Base-by-base conservation (phyloP, 2,888 invertebrate genomes). In the Autographa gamma region DNA sequence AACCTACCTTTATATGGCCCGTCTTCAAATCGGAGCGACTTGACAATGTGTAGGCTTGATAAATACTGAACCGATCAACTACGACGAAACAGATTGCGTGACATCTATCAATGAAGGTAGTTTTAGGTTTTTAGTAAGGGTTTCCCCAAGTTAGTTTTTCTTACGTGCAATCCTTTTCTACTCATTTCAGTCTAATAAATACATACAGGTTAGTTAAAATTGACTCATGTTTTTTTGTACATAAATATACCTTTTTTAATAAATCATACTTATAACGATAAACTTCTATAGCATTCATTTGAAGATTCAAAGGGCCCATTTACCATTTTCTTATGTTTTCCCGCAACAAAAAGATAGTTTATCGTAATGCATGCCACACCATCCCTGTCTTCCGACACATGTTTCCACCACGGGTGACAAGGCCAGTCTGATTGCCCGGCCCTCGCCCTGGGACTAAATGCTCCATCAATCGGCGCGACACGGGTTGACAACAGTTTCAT, bases 41-140 rank as follows among this genome's bases (percentile, higher is more conserved):
- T 75, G 52, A 69, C 79, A 70, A 79, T 75, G 79, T 69, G 63
- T 68, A 54, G 65, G 63, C 43, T 56, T 79, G 62, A 81, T 66
- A 81, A 74, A 79, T 73, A 2, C 69, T 67, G 65, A 65, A 60
- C 65, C 72, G 72, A 69, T 79, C 72, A 81, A 73, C 65, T 54
- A 60, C 65, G 43, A 58, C 48, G 68, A 69, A 67, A 76, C 65
- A 79, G 63, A 80, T 80, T 70, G 75, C 72, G 13, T 18, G 56
- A 66, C 80, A 80, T 80, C 65, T 65, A 79, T 80, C 80, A 81
- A 79, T 65, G 32, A 75, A 75, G 67, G 70, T 65, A 71, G 69
- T 68, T 69, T 78, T 71, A 69, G 71, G 66, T 75, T 74, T 78
- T 77, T 74, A 65, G 63, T 71, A 64, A 74, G 61, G 66, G 69